Evolutionary conservation across 2,113 vertebrate genomes (phyloP).

Genomic region (Myrmecophaga tridactyla): DNA sequence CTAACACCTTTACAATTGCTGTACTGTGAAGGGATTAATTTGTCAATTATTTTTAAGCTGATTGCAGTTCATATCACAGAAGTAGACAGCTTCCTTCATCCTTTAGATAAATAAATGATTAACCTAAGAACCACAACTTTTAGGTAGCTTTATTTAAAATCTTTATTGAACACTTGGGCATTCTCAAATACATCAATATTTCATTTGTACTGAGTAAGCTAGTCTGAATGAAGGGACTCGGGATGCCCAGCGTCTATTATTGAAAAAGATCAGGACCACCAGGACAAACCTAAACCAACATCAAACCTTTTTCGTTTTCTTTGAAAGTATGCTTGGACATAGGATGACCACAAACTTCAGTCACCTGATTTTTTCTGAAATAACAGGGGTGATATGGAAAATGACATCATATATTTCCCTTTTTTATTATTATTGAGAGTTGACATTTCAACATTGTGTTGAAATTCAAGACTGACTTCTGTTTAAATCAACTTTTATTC

Average conservation of each 20-base stretch:
- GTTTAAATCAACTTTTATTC: conserved; percentile 72
- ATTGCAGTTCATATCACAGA: conserved; percentile 80
- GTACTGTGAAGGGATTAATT: conserved; percentile 80
- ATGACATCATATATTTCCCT: neutral
- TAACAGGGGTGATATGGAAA: conserved; percentile 18
- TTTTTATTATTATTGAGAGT: neutral
- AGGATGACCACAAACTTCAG: neutral
- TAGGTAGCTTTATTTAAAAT: conserved; percentile 77
- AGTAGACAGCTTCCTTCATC: conserved; percentile 79
- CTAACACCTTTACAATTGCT: conserved; percentile 79
- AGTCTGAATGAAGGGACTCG: conserved; percentile 35
- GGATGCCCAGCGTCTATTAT: neutral
- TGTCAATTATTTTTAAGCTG: conserved; percentile 84
- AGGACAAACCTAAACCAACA: conserved; percentile 4
- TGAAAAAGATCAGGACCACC: conserved; percentile 48
- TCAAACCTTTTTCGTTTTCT: conserved; percentile 53
- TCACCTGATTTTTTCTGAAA: conserved; percentile 60
- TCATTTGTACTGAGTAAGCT: conserved; percentile 64
- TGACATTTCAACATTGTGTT: conserved; percentile 41
- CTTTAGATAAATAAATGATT: conserved; percentile 84
- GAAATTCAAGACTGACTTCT: conserved; percentile 66
- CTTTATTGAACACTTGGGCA: conserved; percentile 65
- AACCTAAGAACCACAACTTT: conserved; percentile 78
- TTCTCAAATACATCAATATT: conserved; percentile 73
- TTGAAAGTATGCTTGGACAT: conserved; percentile 59